phyloP scores from a whole-genome alignment of 2,113 vertebrate species.

The Hippocampus abdominalis region DNA sequence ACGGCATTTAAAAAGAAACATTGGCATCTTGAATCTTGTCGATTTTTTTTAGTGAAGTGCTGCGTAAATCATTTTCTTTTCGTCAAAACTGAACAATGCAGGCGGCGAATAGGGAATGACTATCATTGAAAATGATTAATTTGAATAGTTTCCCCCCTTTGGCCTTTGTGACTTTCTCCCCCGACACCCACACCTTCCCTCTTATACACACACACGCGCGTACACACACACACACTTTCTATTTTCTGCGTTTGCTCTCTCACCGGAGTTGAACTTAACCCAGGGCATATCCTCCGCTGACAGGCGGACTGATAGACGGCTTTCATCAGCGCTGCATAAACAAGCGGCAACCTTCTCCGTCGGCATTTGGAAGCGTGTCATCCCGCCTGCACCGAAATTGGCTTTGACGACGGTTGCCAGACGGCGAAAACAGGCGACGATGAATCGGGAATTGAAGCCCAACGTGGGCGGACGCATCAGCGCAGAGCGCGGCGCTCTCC shows the following conservation, averaged over 20 bases:
- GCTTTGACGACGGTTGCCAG: neutral
- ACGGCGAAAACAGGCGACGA: neutral
- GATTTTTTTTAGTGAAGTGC: too few relatives aligned
- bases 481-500: neutral
- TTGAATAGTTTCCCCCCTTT: too few relatives aligned
- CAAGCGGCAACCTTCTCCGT: constrained; percentile 37
- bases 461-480: too few relatives aligned
- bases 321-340: constrained; percentile 42
- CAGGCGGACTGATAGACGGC: constrained; percentile 55
- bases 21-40: too few relatives aligned
- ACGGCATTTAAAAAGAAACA: too few relatives aligned
- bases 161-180: constrained; percentile 2
- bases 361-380: constrained; percentile 12
- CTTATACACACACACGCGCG: accelerated
- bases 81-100: too few relatives aligned
- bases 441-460: neutral
- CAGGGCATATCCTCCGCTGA: constrained; percentile 38
- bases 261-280: constrained; percentile 25
- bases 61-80: too few relatives aligned
- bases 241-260: neutral
- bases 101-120: too few relatives aligned
- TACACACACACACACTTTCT: too few relatives aligned
- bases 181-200: neutral
- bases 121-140: too few relatives aligned
- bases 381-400: neutral